phyloP scores from a whole-genome alignment of 2,113 vertebrate genomes.

The Stegastes partitus region DNA sequence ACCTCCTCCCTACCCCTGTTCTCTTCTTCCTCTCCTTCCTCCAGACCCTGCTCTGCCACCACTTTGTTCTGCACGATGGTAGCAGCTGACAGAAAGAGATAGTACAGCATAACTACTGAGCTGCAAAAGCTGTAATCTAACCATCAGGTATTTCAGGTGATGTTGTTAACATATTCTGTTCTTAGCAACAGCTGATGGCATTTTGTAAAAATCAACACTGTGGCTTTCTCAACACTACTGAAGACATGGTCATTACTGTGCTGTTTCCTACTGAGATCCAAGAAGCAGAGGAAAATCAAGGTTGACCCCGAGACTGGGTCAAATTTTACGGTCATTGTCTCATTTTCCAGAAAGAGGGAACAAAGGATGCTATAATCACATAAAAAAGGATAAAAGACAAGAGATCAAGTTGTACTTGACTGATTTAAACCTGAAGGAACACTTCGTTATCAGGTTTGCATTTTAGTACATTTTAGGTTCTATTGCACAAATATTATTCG shows the following conservation, averaged over 20 bases:
- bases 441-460: neutral
- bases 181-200: neutral
- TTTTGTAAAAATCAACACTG: too few species aligned
- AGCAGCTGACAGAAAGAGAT: constrained; percentile 84
- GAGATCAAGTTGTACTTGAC: neutral
- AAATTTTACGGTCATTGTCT: too few species aligned
- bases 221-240: too few species aligned
- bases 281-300: too few species aligned
- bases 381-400: too few species aligned
- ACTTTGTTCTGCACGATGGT: constrained; percentile 92
- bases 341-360: too few species aligned
- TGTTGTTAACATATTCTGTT: neutral
- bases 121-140: neutral
- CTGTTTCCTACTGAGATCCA: neutral
- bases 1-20: constrained; percentile 82
- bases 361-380: too few species aligned
- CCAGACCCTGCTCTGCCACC: constrained; percentile 62
- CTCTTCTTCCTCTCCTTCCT: constrained; percentile 86
- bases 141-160: too few species aligned
- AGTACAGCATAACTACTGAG: neutral
- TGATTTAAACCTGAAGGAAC: neutral
- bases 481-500: neutral
- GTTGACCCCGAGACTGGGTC: too few species aligned
- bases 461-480: neutral
- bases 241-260: too few species aligned